Evolutionary conservation across 2,797 vertebrate species (phyloP), one percentile per base, ranked within the genome.

Genomic region (Eleutherodactylus coqui): DNA sequence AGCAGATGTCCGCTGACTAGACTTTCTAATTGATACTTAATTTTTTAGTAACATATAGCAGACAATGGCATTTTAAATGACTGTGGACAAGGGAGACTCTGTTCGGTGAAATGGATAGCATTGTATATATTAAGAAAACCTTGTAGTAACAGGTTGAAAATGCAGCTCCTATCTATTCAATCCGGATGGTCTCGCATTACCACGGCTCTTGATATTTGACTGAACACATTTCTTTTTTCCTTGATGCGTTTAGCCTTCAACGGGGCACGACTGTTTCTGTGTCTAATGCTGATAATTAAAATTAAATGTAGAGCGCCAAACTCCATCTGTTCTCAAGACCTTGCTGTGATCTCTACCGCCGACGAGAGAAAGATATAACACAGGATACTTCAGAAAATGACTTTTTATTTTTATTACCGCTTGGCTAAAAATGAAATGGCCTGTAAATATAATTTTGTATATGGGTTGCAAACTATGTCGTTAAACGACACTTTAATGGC

Each of bases 71-170:
- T 84, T 87, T 87, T 87, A 80, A 84, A 85, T 87, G 83, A 85
- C 53, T 73, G 79, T 55, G 49, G 47, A 87, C 76, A 84, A 84
- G 86, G 55, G 69, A 83, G 75, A 80, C 55, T 70, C 81, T 62
- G 51, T 84, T 83, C 85, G 77, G 27, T 85, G 86, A 84, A 87
- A 87, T 87, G 53, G 82, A 87, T 87, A 87, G 86, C 70, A 81
- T 85, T 87, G 86, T 87, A 87, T 87, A 87, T 80, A 81, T 84
- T 87, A 81, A 85, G 80, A 45, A 75, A 87, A 55, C 77, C 86
- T 81, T 87, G 86, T 84, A 87, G 86, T 87, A 87, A 87, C 86
- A 87, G 86, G 86, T 87, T 87, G 86, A 85, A 85, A 80, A 87
- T 27, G 60, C 82, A 55, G 62, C 70, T 75, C 86, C 67, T 67